A percentile compares a stretch with the other conserved stretches of the same genome.
Conservation (phyloP, 2,888 invertebrate species). For the Aspidiotus destructor region DNA sequence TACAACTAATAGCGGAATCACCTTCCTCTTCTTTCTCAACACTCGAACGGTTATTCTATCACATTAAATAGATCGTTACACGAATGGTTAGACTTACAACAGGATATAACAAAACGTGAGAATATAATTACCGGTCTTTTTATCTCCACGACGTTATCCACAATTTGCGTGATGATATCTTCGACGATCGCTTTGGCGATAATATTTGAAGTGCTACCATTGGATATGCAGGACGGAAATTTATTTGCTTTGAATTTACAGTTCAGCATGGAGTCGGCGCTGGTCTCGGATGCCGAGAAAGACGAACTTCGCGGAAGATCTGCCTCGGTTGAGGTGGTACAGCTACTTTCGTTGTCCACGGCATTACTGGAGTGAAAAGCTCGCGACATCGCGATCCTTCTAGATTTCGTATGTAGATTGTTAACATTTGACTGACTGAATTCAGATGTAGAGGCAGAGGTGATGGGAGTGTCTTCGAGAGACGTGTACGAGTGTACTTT, state of each 20-base stretch:
- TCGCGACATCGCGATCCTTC: neutral
- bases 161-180: slow-evolving; percentile 25
- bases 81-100: neutral
- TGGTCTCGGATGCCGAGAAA: neutral
- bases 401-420: no score
- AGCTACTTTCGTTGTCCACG: slow-evolving; percentile 1
- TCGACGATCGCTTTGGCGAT: slow-evolving; percentile 21
- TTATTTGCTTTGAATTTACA: neutral
- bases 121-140: slow-evolving; percentile 13
- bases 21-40: slow-evolving; percentile 25
- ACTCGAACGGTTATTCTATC: neutral
- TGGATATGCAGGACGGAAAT: neutral
- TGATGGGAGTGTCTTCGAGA: no score
- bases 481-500: no score
- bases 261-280: neutral
- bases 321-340: neutral
- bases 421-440: no score
- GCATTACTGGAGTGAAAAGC: slow-evolving; percentile 17
- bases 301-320: slow-evolving; percentile 7
- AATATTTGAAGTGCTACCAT: neutral
- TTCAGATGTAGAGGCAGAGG: no score
- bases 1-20: slow-evolving; percentile 29
- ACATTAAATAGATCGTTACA: no score
- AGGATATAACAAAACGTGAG: neutral
- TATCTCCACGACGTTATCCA: slow-evolving; percentile 19